These are phyloP conservation scores for Leucania comma DNA, from an alignment of 2,888 invertebrate genomes.

Conservation along the genomic window DNA sequence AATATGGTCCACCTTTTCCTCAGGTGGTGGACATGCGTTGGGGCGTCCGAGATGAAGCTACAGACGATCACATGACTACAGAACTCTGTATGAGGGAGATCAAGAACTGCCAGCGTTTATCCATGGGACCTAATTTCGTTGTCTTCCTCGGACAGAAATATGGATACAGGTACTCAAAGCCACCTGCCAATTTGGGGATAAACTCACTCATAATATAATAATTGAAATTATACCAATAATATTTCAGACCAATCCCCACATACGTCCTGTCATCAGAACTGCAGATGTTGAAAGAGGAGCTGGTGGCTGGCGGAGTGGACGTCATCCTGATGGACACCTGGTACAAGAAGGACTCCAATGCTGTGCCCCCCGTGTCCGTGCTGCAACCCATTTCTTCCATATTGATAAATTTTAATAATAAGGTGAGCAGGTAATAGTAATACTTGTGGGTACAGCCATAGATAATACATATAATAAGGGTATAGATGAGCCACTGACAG, in stretches of 20 bases:
- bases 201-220: too few species aligned
- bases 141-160: slow-evolving; percentile 99
- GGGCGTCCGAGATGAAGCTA: slow-evolving; percentile 99
- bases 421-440: slow-evolving; percentile 93
- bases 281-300: slow-evolving; percentile 95
- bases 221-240: too few species aligned
- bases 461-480: too few species aligned
- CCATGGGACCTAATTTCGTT: slow-evolving; percentile 99
- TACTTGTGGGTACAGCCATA: too few species aligned
- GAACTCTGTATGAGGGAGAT: slow-evolving; percentile 99
- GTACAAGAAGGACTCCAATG: slow-evolving; percentile 99
- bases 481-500: too few species aligned
- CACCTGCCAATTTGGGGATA: too few species aligned
- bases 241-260: slow-evolving; percentile 96
- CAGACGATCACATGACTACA: slow-evolving; percentile 99
- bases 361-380: slow-evolving; percentile 98
- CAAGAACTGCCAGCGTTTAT: slow-evolving; percentile 98
- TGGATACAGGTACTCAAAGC: slow-evolving; percentile 92
- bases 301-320: slow-evolving; percentile 95
- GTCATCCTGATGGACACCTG: slow-evolving; percentile 96
- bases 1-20: too few species aligned
- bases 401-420: slow-evolving; percentile 99
- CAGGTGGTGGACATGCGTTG: slow-evolving; percentile 99
- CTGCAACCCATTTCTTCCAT: slow-evolving; percentile 99
- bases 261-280: slow-evolving; percentile 98